Percentiles rank a stretch among this genome's conserved stretches.
Conservation (phyloP, 2,888 invertebrate species). For the Cosmorhoe ocellata region DNA sequence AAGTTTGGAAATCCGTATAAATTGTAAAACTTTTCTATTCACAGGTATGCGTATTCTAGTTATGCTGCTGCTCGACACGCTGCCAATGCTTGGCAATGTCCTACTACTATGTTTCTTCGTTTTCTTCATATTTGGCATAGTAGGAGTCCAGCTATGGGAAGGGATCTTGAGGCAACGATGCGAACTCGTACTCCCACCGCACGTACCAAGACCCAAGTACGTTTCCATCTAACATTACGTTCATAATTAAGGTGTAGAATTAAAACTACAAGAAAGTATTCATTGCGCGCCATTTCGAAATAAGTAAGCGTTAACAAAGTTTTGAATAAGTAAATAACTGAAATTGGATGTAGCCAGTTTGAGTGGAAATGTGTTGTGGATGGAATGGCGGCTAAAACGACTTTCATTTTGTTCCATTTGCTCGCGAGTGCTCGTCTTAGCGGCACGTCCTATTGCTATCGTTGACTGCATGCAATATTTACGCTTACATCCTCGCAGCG, state of each 20-base stretch:
- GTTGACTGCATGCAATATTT: conserved; percentile 83
- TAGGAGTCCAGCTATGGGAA: conserved; percentile 99
- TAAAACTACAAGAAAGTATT: conserved; percentile 24
- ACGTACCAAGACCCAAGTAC: conserved; percentile 89
- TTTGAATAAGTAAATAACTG: conserved; percentile 38
- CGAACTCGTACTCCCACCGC: conserved; percentile 88
- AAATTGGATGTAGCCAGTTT: conserved; percentile 39
- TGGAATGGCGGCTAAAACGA: conserved; percentile 57
- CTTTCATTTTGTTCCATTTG: conserved; percentile 66
- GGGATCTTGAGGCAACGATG: conserved; percentile 98
- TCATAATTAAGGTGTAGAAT: conserved; percentile 7
- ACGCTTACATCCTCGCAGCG: conserved; percentile 69
- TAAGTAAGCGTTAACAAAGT: conserved; percentile 42
- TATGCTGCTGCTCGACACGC: conserved; percentile 98
- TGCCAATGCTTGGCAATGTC: conserved; percentile 99
- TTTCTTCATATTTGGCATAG: conserved; percentile 99
- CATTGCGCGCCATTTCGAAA: conserved; percentile 31
- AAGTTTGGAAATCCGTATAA: background rate
- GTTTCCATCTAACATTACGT: conserved; percentile 58
- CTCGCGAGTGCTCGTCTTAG: conserved; percentile 70
- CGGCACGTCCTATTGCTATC: conserved; percentile 76
- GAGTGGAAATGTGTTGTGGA: conserved; percentile 47
- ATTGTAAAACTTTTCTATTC: conserved; percentile 19
- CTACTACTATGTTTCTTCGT: conserved; percentile 99
- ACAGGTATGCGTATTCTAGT: conserved; percentile 99